Base-by-base conservation (phyloP, 2,797 vertebrate species). In the Syngnathus rostellatus region DNA sequence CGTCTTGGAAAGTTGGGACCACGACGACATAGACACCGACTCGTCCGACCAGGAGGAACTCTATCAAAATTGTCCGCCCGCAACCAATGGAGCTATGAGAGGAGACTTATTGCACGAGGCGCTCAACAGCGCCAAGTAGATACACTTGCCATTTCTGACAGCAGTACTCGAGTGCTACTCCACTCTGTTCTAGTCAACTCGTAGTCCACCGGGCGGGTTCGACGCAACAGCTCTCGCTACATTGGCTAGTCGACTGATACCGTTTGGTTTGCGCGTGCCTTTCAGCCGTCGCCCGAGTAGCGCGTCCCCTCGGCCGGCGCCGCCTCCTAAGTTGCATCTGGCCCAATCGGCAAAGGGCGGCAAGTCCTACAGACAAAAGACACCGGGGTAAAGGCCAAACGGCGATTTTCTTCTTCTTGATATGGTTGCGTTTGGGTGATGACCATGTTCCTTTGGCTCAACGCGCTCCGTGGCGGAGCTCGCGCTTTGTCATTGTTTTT, bases 1-100 rank as follows among this genome's bases (percentile, higher is more conserved):
- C 0, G 37, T 77, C 31, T 8, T 87, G 55, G 59, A 78, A 1
- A 63, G 58, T 37, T 89, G 82, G 87, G 68, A 77, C 31, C 31
- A 31, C 10, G 87, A 85, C 1, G 86, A 88, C 37, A 54, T 2
- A 17, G 86, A 84, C 5, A 68, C 77, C 0, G 89, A 86, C 5
- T 88, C 86, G 0, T 89, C 86, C 57, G 81, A 80, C 77, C 88
- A 88, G 59, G 86, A 86, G 19, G 84, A 88, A 9, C 72, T 76
- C 16, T 19, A 57, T 62, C 38, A 71, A 58, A 45, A 55, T 8
- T 45, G 53, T 31, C 31, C 3, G 14, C 10, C 3, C 43, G 14
- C n/a, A 25, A 50, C 37, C 1, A 17, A 64, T 5, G 69, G 21
- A 60, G 63, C 64, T 50, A 51, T 38, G 53, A 68, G 39, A 65